Conservation (phyloP, 2,888 invertebrate genomes). For the Flabesymbios commensalis region DNA sequence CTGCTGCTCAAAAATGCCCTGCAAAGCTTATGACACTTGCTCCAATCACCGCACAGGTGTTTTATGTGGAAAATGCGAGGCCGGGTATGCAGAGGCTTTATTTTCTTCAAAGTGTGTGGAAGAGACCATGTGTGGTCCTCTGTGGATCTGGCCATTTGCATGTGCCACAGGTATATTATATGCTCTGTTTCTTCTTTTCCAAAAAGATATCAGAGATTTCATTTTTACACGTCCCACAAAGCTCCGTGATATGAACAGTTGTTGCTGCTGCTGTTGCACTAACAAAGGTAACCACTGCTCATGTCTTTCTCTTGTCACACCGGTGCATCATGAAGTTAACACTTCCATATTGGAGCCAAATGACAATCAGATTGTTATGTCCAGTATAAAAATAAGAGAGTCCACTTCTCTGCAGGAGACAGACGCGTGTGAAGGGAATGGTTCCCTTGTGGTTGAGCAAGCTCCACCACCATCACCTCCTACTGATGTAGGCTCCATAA, state of each 20-base stretch:
- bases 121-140: conserved; percentile 24
- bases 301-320: too few relatives aligned
- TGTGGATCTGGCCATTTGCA: conserved; percentile 29
- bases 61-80: conserved; percentile 28
- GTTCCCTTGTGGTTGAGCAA: not conserved
- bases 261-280: not conserved
- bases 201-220: conserved; percentile 34
- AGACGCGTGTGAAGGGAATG: too few relatives aligned
- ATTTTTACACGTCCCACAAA: conserved; percentile 21
- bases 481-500: conserved; percentile 23
- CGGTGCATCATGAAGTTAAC: too few relatives aligned
- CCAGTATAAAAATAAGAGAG: too few relatives aligned
- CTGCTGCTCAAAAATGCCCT: conserved; percentile 24
- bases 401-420: too few relatives aligned
- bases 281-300: too few relatives aligned
- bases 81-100: conserved; percentile 31
- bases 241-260: not conserved
- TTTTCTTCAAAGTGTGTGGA: conserved; percentile 33
- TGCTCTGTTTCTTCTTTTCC: conserved; percentile 31
- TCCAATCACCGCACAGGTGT: conserved; percentile 24
- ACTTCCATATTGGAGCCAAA: too few relatives aligned
- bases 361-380: too few relatives aligned
- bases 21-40: conserved; percentile 25
- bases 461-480: not conserved
- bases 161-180: conserved; percentile 26